phyloP scores from a whole-genome alignment of 2,888 invertebrate genomes.

The Acronicta aceris region DNA sequence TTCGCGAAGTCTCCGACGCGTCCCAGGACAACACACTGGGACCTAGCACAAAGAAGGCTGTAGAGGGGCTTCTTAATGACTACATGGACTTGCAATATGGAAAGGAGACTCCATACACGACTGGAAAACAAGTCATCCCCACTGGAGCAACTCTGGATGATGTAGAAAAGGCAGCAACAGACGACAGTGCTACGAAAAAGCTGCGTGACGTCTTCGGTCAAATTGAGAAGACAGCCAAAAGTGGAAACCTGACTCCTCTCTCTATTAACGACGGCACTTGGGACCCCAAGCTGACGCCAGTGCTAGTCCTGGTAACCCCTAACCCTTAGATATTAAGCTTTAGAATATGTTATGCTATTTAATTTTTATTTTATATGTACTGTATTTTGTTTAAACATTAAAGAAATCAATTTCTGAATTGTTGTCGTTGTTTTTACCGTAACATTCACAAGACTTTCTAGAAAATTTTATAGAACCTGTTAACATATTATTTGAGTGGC shows the following conservation, averaged over 20 bases:
- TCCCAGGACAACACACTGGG: slow-evolving; percentile 70
- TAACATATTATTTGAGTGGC: no score
- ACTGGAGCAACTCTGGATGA: slow-evolving; percentile 69
- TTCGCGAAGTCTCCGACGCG: slow-evolving; percentile 72
- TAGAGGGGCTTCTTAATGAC: slow-evolving; percentile 80
- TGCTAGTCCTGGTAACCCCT: slow-evolving; percentile 76
- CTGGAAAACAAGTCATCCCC: slow-evolving; percentile 79
- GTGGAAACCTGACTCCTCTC: slow-evolving; percentile 75
- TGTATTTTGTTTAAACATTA: slow-evolving; percentile 34
- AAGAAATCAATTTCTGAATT: slow-evolving; percentile 25
- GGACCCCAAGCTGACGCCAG: slow-evolving; percentile 77
- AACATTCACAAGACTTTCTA: background rate
- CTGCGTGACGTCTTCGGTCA: slow-evolving; percentile 74
- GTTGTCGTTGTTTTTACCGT: background rate
- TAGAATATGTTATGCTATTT: slow-evolving; percentile 48
- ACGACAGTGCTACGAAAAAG: slow-evolving; percentile 66
- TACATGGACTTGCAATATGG: slow-evolving; percentile 82
- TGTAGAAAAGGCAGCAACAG: slow-evolving; percentile 68
- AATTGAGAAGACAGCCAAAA: slow-evolving; percentile 75
- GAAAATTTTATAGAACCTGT: background rate
- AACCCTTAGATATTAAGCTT: slow-evolving; percentile 59
- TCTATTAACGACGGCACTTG: slow-evolving; percentile 74
- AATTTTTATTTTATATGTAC: slow-evolving; percentile 42
- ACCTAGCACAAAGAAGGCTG: slow-evolving; percentile 70
- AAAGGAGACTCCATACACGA: slow-evolving; percentile 81